Conservation (phyloP, 2,888 invertebrate genomes). For the Plebejus melissa region DNA sequence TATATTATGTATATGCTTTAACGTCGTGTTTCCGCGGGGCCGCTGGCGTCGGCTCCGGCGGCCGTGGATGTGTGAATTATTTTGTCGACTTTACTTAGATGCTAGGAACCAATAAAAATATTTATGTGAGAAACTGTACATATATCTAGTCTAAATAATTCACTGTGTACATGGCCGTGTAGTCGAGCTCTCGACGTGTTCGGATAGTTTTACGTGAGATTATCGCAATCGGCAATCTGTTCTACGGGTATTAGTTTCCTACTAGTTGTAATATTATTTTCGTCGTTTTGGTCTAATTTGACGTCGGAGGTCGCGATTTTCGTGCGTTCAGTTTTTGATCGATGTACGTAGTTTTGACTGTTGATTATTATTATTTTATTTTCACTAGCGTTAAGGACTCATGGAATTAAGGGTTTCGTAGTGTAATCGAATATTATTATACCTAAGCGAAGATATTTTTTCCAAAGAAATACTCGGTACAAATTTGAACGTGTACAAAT, state of each 20-base stretch:
- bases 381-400: slow-evolving; percentile 57
- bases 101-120: slow-evolving; percentile 51
- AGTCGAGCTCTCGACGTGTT: slow-evolving; percentile 33
- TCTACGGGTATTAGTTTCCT: slow-evolving; percentile 81
- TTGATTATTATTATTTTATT: slow-evolving; percentile 78
- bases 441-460: slow-evolving; percentile 56
- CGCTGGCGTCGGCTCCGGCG: slow-evolving; percentile 20
- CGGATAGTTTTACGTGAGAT: slow-evolving; percentile 39
- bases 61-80: slow-evolving; percentile 36
- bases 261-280: slow-evolving; percentile 73
- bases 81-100: slow-evolving; percentile 33
- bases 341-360: slow-evolving; percentile 63
- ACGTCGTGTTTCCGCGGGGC: not conserved
- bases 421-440: slow-evolving; percentile 40
- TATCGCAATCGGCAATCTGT: slow-evolving; percentile 76
- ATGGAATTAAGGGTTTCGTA: slow-evolving; percentile 58
- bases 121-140: slow-evolving; percentile 52
- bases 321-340: slow-evolving; percentile 61
- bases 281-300: slow-evolving; percentile 58
- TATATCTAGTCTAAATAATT: slow-evolving; percentile 40
- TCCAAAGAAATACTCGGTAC: slow-evolving; percentile 79
- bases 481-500: slow-evolving; percentile 75
- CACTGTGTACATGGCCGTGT: slow-evolving; percentile 32
- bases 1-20: slow-evolving; percentile 38
- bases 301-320: slow-evolving; percentile 52